phyloP scores from a whole-genome alignment of 1,140 invertebrate species.

The Anadara kagoshimensis region DNA sequence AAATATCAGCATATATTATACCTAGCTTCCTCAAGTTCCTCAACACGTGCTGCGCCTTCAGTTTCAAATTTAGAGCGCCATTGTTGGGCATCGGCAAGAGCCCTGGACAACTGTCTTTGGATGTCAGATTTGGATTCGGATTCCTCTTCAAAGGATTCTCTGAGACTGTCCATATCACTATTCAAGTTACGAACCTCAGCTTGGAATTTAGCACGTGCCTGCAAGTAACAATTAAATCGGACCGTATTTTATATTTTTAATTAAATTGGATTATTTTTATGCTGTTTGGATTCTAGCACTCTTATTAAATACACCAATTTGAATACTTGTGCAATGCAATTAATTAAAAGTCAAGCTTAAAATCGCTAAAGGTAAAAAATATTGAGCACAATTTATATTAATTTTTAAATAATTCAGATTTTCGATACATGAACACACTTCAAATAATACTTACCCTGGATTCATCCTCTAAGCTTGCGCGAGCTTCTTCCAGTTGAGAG shows the following conservation, averaged over 20 bases:
- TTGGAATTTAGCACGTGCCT: slow-evolving; percentile 65
- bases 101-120: slow-evolving; percentile 97
- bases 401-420: too few relatives aligned
- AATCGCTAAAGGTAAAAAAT: too few relatives aligned
- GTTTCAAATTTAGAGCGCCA: slow-evolving; percentile 98
- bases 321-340: too few relatives aligned
- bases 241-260: too few relatives aligned
- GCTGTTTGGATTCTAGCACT: too few relatives aligned
- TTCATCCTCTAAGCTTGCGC: slow-evolving; percentile 97
- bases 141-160: slow-evolving; percentile 96
- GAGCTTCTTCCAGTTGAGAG: slow-evolving; percentile 96
- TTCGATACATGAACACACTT: too few relatives aligned
- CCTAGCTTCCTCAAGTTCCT: slow-evolving; percentile 99
- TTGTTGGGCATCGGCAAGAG: slow-evolving; percentile 90
- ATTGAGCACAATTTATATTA: too few relatives aligned
- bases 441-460: slow-evolving; percentile 78
- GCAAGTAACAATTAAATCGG: slow-evolving; percentile 3
- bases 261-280: too few relatives aligned
- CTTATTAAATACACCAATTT: too few relatives aligned
- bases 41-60: slow-evolving; percentile 94
- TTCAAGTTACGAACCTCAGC: slow-evolving; percentile 86
- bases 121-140: slow-evolving; percentile 80
- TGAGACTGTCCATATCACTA: slow-evolving; percentile 97
- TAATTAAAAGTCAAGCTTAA: too few relatives aligned
- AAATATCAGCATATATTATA: slow-evolving; percentile 57